Base-by-base conservation (phyloP, 1,140 invertebrate species). In the Ridgeia piscesae region DNA sequence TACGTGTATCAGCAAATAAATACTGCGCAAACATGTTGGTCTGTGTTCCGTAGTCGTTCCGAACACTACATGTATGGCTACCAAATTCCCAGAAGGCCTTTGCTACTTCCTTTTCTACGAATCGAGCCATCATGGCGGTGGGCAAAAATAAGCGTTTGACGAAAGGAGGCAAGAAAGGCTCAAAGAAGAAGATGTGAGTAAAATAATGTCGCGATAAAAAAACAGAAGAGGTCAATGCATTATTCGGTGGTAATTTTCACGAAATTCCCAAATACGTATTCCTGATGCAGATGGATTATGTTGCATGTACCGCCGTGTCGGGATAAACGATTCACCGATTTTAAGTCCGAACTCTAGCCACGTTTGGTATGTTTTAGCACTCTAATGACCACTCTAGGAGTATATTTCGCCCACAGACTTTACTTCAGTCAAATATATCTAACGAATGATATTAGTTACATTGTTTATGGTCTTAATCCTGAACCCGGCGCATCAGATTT, bases 111-210 rank as follows among this genome's bases (percentile, higher is more conserved):
- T 92, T 92, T 92, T 91, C 77, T 21, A 34, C n/a, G 33, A 34
- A 34, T 91, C 42, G 33, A 33, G 91, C 34, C 93, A 77, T 14
- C 93, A 99, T 99, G 99, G 99, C 99, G 96, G 99, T 99, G 93
- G 99, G 99, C 95, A 99, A 99, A 97, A 99, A 99, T 97, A 99
- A 99, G 97, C 98, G 99, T 94, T 97, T 99, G 88, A 98, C 98
- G 91, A 99, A 99, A 97, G 98, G 99, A 95, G 99, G 99, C 94
- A 99, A 99, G 96, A 99, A 99, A 96, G 99, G 99, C 95, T 98
- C 98, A 94, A 99, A 99, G 96, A 99, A 99, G 98, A 99, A 99
- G 98, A 98, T 99, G 98, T 99, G 97, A 97, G 98, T 98, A 93
- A 50, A 34, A 48, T 34, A 35, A 48, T 17, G 34, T 35, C 89